Conservation (phyloP, 1,140 invertebrate species). For the Colletes latitarsis region DNA sequence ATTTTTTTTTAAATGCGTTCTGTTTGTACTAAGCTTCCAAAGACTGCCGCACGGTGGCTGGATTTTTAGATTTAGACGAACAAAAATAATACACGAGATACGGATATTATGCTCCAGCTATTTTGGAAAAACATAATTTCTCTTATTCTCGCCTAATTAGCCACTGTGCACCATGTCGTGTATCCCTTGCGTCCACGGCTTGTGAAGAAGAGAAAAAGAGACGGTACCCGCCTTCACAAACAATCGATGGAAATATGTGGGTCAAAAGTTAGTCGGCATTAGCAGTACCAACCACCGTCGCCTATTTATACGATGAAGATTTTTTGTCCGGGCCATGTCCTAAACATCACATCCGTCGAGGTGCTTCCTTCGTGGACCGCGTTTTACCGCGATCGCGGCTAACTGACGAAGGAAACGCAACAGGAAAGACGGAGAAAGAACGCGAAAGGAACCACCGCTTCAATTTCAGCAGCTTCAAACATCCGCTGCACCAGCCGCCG, state of each 20-base stretch:
- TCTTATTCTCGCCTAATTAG: too few relatives aligned
- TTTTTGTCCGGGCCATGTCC: conserved; percentile 63
- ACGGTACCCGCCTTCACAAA: conserved; percentile 36
- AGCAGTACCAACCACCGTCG: conserved; percentile 65
- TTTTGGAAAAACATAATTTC: too few relatives aligned
- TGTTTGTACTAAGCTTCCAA: too few relatives aligned
- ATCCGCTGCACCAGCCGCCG: conserved; percentile 72
- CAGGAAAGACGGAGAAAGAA: conserved; percentile 49
- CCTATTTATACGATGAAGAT: conserved; percentile 69
- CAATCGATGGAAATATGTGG: conserved; percentile 56
- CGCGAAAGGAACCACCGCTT: conserved; percentile 62
- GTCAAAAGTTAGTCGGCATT: conserved; percentile 53
- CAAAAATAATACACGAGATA: too few relatives aligned
- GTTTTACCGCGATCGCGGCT: conserved; percentile 38
- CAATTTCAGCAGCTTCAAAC: conserved; percentile 66
- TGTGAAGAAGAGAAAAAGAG: neutral
- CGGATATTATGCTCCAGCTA: too few relatives aligned
- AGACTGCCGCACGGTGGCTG: too few relatives aligned
- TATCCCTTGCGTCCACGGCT: too few relatives aligned
- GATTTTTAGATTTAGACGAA: too few relatives aligned
- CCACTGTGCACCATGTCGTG: too few relatives aligned
- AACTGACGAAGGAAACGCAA: conserved; percentile 44
- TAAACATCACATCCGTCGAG: conserved; percentile 76
- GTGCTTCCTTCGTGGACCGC: conserved; percentile 57
- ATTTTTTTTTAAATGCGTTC: too few relatives aligned